Evolutionary conservation across 2,113 vertebrate species (phyloP).

Genomic region (Gopherus evgoodei): DNA sequence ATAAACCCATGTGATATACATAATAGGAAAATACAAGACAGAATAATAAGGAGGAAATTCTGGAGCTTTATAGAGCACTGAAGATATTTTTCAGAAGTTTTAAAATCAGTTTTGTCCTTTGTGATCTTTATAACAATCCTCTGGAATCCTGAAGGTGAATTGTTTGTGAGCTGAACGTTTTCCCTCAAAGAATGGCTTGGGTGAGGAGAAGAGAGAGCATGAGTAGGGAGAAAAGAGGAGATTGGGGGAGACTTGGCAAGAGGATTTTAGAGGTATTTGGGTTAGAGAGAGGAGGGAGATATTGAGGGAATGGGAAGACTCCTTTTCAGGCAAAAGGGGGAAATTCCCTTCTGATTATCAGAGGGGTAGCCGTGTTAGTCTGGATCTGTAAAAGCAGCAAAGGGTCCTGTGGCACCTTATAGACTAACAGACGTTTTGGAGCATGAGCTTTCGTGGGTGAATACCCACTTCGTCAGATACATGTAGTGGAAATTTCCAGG

Average conservation of each 20-base stretch:
- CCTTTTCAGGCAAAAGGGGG: neutral
- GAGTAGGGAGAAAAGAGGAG: neutral
- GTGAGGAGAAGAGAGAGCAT: neutral
- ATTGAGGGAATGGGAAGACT: neutral
- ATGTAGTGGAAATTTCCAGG: too few species aligned
- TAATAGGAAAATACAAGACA: conserved; percentile 14
- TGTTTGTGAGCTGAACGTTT: neutral
- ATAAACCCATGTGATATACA: neutral
- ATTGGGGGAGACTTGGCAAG: neutral
- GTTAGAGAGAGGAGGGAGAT: neutral
- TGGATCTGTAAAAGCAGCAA: too few species aligned
- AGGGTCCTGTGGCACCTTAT: too few species aligned
- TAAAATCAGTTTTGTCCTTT: conserved; percentile 4
- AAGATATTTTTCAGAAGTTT: conserved; percentile 33
- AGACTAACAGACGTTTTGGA: too few species aligned
- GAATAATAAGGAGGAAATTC: conserved; percentile 27
- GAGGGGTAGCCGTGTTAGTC: too few species aligned
- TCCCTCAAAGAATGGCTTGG: neutral
- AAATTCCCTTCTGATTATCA: neutral
- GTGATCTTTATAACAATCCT: conserved; percentile 46
- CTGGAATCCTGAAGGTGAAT: conserved; percentile 32
- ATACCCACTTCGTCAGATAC: too few species aligned
- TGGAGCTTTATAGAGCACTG: neutral
- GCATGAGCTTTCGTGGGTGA: too few species aligned
- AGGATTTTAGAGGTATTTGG: neutral